phyloP scores from a whole-genome alignment of 1,140 invertebrate genomes.

The Ylistrum balloti region DNA sequence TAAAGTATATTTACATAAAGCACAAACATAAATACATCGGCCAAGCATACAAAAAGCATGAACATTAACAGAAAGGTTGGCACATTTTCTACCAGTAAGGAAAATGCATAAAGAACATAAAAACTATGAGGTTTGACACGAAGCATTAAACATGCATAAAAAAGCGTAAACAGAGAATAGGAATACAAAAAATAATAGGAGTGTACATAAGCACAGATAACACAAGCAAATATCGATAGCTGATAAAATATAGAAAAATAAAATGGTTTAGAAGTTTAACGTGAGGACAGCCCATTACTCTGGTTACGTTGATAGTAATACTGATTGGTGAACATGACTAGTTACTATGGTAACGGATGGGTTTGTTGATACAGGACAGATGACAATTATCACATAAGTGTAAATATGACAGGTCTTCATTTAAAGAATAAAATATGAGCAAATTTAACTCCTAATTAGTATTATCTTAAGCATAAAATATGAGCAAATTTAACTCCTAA shows the following conservation, averaged over 20 bases:
- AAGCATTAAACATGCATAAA: neutral
- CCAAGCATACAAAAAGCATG: neutral
- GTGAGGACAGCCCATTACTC: neutral
- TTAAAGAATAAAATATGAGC: neutral
- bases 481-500: neutral
- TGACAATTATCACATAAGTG: neutral
- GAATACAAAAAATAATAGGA: too few species aligned
- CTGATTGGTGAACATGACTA: slow-evolving; percentile 13
- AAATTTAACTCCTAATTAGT: neutral
- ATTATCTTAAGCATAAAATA: neutral
- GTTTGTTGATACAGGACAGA: neutral
- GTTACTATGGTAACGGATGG: slow-evolving; percentile 26
- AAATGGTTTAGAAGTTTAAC: neutral
- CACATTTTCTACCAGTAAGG: neutral
- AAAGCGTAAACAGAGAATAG: neutral
- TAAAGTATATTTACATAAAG: too few species aligned
- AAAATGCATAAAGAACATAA: neutral
- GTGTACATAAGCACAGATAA: too few species aligned
- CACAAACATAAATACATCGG: too few species aligned
- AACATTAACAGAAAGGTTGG: neutral
- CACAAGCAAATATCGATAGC: too few species aligned
- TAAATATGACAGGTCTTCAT: neutral
- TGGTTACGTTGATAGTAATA: neutral
- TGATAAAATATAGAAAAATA: neutral
- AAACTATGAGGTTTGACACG: too few species aligned